phyloP scores from a whole-genome alignment of 1,140 invertebrate species.

The Neodiprion fabricii region DNA sequence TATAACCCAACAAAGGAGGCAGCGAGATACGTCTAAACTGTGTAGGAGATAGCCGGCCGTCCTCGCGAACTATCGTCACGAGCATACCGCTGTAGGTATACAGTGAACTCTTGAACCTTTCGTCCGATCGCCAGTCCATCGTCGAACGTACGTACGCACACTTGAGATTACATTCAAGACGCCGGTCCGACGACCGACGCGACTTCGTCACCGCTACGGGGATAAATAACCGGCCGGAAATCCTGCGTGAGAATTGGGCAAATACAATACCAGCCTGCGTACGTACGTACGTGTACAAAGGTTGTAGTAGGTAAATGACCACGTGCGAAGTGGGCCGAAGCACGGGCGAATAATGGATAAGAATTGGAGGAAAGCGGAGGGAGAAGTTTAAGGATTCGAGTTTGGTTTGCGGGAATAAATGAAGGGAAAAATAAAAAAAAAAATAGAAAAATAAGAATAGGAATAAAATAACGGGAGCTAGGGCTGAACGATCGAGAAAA shows the following conservation, averaged over 20 bases:
- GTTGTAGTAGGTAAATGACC: background rate
- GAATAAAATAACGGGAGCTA: background rate
- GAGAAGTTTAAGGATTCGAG: no score
- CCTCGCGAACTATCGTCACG: no score
- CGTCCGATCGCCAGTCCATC: background rate
- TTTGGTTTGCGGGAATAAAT: background rate
- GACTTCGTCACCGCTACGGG: no score
- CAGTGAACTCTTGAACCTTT: background rate
- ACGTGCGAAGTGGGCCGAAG: background rate
- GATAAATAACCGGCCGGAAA: no score
- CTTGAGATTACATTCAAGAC: slow-evolving; percentile 1
- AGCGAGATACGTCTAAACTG: background rate
- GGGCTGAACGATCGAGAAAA: background rate
- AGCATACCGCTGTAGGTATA: background rate
- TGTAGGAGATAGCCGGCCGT: background rate
- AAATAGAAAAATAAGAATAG: background rate
- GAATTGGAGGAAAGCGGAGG: background rate
- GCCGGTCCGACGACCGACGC: no score
- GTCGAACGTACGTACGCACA: background rate
- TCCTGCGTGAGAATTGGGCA: background rate
- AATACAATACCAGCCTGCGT: no score
- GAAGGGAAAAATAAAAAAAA: background rate
- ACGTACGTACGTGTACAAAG: no score
- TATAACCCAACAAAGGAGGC: background rate
- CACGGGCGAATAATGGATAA: background rate